Percentiles rank a stretch among this genome's conserved stretches.
Evolutionary conservation across 2,888 invertebrate genomes (phyloP).

Genomic region (Orthosia incerta): DNA sequence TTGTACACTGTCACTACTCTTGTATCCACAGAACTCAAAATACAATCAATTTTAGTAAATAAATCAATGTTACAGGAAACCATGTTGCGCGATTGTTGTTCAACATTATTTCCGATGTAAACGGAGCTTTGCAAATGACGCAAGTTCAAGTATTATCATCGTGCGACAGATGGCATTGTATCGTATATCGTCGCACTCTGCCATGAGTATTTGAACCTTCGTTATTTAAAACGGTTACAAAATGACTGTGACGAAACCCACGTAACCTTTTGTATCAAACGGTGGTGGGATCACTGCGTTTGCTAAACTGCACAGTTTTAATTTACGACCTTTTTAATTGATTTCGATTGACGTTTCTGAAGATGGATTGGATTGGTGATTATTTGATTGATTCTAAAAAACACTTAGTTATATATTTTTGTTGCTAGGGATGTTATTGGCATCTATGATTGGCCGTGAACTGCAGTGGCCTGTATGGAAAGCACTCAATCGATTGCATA

Average conservation of each 20-base stretch:
- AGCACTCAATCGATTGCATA: too few relatives aligned
- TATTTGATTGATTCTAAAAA: not conserved
- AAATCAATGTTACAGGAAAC: not conserved
- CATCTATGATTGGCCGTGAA: too few relatives aligned
- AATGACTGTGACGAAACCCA: conserved; percentile 72
- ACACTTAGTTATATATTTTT: too few relatives aligned
- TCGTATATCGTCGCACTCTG: conserved; percentile 39
- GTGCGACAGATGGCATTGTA: conserved; percentile 51
- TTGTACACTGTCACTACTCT: too few relatives aligned
- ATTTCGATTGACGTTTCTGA: conserved; percentile 7
- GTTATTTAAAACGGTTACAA: conserved; percentile 79
- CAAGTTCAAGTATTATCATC: conserved; percentile 68
- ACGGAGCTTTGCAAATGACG: conserved; percentile 37
- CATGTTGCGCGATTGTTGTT: not conserved
- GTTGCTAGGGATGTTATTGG: too few relatives aligned
- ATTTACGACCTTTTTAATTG: conserved; percentile 57
- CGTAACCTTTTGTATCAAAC: conserved; percentile 72
- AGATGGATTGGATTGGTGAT: conserved; percentile 21
- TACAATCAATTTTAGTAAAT: too few relatives aligned
- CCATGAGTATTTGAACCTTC: conserved; percentile 73
- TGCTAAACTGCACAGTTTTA: conserved; percentile 56
- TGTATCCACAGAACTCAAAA: too few relatives aligned
- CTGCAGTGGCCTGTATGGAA: too few relatives aligned
- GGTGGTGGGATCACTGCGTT: conserved; percentile 62
- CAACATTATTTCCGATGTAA: not conserved